Conservation (phyloP, 2,888 invertebrate genomes). For the Merodon equestris region DNA sequence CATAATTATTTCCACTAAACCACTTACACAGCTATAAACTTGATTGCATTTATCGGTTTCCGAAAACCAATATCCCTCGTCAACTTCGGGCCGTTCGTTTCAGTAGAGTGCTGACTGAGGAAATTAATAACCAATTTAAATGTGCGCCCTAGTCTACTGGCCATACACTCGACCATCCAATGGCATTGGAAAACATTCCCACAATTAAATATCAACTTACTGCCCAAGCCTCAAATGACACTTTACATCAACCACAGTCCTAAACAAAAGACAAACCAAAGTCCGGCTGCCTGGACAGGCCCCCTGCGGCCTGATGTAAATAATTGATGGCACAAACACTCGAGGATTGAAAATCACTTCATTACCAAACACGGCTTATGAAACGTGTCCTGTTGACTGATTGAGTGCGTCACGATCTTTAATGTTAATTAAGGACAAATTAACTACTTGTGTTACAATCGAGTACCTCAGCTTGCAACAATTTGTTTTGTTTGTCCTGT, state of each 20-base stretch:
- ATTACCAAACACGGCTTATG: constrained; percentile 23
- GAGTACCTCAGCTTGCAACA: constrained; percentile 6
- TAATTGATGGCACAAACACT: constrained; percentile 40
- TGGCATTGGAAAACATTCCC: constrained; percentile 14
- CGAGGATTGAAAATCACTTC: constrained; percentile 27
- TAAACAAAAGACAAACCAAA: neutral
- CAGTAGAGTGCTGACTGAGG: too few relatives aligned
- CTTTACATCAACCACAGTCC: constrained; percentile 10
- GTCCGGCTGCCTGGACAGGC: neutral
- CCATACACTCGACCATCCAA: too few relatives aligned
- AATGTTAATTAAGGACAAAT: constrained; percentile 45
- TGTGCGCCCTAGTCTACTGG: too few relatives aligned
- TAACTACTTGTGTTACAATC: constrained; percentile 11
- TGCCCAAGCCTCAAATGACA: constrained; percentile 9
- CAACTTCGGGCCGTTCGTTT: too few relatives aligned
- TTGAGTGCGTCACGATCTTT: constrained; percentile 37
- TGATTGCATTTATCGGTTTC: too few relatives aligned
- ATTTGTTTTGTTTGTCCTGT: constrained; percentile 32
- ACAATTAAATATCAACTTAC: constrained; percentile 13
- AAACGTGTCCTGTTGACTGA: constrained; percentile 37
- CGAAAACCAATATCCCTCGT: too few relatives aligned
- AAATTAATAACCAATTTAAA: too few relatives aligned
- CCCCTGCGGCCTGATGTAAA: neutral
- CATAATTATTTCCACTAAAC: too few relatives aligned
- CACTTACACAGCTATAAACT: too few relatives aligned